Evolutionary conservation across 2,888 invertebrate genomes (phyloP).

Genomic region (Drosophila sordidula): DNA sequence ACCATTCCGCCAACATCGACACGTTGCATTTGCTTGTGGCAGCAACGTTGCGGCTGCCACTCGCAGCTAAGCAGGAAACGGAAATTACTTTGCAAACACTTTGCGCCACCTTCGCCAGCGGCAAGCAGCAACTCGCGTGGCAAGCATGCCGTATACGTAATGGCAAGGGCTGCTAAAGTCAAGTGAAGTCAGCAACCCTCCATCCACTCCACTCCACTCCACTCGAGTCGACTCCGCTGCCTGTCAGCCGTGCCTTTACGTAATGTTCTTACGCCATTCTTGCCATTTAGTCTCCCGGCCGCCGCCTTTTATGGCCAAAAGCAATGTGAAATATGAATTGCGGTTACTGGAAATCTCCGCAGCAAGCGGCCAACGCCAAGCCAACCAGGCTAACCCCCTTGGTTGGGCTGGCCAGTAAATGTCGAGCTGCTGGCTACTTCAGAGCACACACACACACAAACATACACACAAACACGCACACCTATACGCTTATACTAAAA

Average conservation of each 20-base stretch:
- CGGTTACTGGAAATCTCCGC: slow-evolving; percentile 69
- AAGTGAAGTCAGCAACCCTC: slow-evolving; percentile 58
- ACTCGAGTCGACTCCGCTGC: neutral
- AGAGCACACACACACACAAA: slow-evolving; percentile 21
- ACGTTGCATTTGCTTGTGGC: slow-evolving; percentile 23
- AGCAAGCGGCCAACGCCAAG: slow-evolving; percentile 31
- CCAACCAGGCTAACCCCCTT: slow-evolving; percentile 31
- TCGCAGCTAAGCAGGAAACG: slow-evolving; percentile 76
- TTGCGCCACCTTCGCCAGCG: slow-evolving; percentile 57
- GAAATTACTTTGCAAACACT: slow-evolving; percentile 81
- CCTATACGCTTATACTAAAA: slow-evolving; percentile 36
- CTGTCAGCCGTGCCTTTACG: slow-evolving; percentile 48
- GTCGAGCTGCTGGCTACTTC: slow-evolving; percentile 45
- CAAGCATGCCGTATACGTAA: slow-evolving; percentile 49
- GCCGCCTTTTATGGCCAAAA: slow-evolving; percentile 59
- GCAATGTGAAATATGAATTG: slow-evolving; percentile 79
- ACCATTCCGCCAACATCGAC: neutral
- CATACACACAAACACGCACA: slow-evolving; percentile 10
- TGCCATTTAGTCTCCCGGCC: slow-evolving; percentile 49
- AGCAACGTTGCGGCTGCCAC: slow-evolving; percentile 60
- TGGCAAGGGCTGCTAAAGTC: slow-evolving; percentile 56
- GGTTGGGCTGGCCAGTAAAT: slow-evolving; percentile 23
- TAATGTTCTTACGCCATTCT: slow-evolving; percentile 65
- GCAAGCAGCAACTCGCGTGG: slow-evolving; percentile 37
- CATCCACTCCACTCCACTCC: neutral